Percentiles rank a stretch among this genome's conserved stretches.
Conservation (phyloP, 2,888 invertebrate genomes). For the Nebria brevicollis region DNA sequence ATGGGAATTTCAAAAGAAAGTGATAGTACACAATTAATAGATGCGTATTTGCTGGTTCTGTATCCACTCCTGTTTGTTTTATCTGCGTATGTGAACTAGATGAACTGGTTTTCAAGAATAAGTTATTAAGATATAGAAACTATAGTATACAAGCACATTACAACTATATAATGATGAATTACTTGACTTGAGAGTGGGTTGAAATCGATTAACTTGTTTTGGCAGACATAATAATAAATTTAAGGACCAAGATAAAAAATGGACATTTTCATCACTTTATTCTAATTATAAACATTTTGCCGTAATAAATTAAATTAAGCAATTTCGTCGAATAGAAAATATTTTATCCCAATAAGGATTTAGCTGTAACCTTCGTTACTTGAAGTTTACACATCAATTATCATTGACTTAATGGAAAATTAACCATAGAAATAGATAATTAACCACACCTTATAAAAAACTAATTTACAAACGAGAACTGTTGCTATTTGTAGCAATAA, state of each 20-base stretch:
- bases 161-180: neutral
- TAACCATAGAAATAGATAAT: neutral
- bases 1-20: slow-evolving; percentile 29
- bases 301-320: no score
- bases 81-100: neutral
- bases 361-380: neutral
- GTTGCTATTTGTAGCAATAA: neutral
- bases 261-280: no score
- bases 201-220: neutral
- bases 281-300: no score
- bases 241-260: neutral
- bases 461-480: neutral
- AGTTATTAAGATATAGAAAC: neutral
- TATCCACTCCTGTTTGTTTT: neutral
- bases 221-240: neutral
- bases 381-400: neutral
- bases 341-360: neutral
- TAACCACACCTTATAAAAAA: neutral
- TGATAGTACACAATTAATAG: slow-evolving; percentile 21
- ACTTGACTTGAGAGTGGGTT: neutral
- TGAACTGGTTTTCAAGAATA: neutral
- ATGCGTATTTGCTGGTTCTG: neutral
- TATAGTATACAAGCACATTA: neutral
- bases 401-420: neutral
- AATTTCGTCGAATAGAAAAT: neutral